Percentiles rank a stretch among this genome's conserved stretches.
phyloP scores from a whole-genome alignment of 2,113 vertebrate species.

The Pedetes capensis region DNA sequence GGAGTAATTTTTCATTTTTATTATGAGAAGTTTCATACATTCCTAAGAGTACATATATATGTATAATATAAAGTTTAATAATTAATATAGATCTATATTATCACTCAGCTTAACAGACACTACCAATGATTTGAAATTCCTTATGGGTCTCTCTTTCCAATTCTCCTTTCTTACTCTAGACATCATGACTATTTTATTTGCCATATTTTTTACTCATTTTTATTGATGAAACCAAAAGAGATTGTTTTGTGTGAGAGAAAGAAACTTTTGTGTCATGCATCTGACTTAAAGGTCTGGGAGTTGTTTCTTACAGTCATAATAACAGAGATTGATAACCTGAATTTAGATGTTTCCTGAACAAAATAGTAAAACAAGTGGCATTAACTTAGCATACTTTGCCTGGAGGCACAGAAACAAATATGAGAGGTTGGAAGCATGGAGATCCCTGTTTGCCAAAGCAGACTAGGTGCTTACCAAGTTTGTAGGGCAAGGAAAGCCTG shows the following conservation, averaged over 20 bases:
- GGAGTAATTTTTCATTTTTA: not conserved
- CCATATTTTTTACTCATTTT: not conserved
- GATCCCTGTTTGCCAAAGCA: not conserved
- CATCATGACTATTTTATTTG: not conserved
- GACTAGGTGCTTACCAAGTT: not conserved
- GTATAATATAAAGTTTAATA: not conserved
- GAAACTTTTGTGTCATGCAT: not conserved
- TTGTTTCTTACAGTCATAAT: not conserved
- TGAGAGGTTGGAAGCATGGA: not conserved
- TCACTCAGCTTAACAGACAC: not conserved
- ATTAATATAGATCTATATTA: not conserved
- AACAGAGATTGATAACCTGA: not conserved
- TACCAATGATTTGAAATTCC: not conserved
- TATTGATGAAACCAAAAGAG: not conserved
- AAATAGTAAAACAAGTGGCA: not conserved
- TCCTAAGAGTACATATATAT: not conserved
- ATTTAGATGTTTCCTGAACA: not conserved
- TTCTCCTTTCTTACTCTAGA: not conserved
- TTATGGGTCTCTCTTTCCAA: not conserved
- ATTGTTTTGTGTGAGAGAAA: not conserved
- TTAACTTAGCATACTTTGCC: not conserved
- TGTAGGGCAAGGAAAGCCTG: not conserved
- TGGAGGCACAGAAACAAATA: not conserved
- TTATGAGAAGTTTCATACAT: not conserved
- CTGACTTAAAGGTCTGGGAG: not conserved